Conservation (phyloP, 1,140 invertebrate genomes). For the Apis cerana region DNA sequence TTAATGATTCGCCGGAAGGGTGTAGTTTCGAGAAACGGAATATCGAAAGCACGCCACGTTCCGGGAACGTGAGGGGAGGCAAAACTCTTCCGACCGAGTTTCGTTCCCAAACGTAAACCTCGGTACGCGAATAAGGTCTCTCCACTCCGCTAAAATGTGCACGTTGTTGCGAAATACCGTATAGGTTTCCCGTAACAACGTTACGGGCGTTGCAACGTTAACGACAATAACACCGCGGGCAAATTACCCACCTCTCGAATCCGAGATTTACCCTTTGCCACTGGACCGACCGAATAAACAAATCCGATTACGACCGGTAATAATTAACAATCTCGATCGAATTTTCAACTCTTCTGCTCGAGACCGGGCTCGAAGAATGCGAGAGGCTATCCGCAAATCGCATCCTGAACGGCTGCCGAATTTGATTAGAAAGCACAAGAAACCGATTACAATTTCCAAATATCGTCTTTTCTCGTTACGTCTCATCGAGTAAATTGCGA, state of each 20-base stretch:
- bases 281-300: background rate
- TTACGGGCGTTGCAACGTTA: background rate
- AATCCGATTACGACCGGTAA: background rate
- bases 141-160: background rate
- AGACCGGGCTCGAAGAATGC: slow-evolving; percentile 26
- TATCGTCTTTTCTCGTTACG: no score
- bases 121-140: background rate
- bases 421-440: no score
- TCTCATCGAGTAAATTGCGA: no score
- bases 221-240: slow-evolving; percentile 2
- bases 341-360: background rate
- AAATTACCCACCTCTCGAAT: background rate
- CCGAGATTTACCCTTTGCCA: background rate
- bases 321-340: background rate
- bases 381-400: slow-evolving; percentile 4
- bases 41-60: background rate
- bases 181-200: background rate
- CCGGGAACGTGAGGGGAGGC: background rate
- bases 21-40: background rate
- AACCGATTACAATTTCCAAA: background rate
- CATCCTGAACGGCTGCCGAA: background rate
- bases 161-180: background rate
- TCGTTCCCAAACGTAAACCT: slow-evolving; percentile 5
- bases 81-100: slow-evolving; percentile 23
- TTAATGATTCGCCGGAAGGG: background rate